These are phyloP conservation scores for Drosophila eugracilis DNA, from an alignment of 1,140 invertebrate genomes.

Conservation along the genomic window DNA sequence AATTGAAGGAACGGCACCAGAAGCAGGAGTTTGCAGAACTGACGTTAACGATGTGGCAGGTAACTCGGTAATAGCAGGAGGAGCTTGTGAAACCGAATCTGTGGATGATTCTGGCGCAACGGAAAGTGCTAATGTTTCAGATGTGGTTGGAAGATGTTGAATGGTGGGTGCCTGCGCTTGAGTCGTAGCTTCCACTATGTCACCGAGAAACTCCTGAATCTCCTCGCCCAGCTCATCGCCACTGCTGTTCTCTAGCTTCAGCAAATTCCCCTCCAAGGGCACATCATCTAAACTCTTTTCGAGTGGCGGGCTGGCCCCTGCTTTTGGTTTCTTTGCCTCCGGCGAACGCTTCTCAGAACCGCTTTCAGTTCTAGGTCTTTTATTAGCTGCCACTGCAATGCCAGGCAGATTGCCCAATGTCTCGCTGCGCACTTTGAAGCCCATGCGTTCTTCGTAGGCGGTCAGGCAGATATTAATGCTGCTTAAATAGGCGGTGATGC, in stretches of 20 bases:
- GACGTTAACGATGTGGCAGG: neutral
- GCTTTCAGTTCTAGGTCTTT: slow-evolving; percentile 87
- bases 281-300: slow-evolving; percentile 59
- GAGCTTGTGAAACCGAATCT: neutral
- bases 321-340: slow-evolving; percentile 81
- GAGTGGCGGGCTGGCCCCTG: slow-evolving; percentile 26
- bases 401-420: slow-evolving; percentile 41
- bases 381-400: slow-evolving; percentile 56
- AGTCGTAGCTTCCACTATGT: neutral
- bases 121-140: neutral
- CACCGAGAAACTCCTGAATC: slow-evolving; percentile 57
- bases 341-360: slow-evolving; percentile 84
- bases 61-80: neutral
- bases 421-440: slow-evolving; percentile 86
- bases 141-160: neutral
- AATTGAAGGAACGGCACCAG: neutral
- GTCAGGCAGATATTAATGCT: slow-evolving; percentile 90
- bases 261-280: slow-evolving; percentile 2
- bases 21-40: neutral
- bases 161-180: neutral
- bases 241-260: slow-evolving; percentile 66
- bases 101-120: neutral
- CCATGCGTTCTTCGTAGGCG: slow-evolving; percentile 89
- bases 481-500: slow-evolving; percentile 90
- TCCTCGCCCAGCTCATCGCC: slow-evolving; percentile 75